Percentiles rank a stretch among this genome's conserved stretches.
Evolutionary conservation across 2,888 invertebrate species (phyloP).

Genomic region (Melipona beecheii): DNA sequence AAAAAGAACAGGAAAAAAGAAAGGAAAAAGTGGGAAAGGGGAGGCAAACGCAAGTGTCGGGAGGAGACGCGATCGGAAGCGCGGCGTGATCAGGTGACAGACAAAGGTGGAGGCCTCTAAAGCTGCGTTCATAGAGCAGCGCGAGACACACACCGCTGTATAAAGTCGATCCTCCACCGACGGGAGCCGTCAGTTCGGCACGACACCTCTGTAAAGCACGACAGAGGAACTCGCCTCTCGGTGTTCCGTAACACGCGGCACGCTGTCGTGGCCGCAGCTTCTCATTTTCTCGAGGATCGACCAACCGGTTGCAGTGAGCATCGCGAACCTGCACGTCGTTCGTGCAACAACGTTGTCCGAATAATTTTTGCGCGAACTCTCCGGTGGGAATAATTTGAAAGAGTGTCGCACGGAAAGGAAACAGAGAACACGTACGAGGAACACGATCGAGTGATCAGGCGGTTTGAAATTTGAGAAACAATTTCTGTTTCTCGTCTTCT

Average conservation of each 20-base stretch:
- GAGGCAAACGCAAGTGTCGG: background rate
- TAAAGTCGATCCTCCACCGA: constrained; percentile 75
- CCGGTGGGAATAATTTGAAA: background rate
- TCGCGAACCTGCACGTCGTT: constrained; percentile 18
- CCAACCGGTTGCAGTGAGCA: constrained; percentile 35
- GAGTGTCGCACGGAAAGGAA: constrained; percentile 11
- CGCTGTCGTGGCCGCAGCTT: constrained; percentile 24
- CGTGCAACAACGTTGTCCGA: background rate
- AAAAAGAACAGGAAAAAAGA: background rate
- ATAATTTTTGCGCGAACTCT: constrained; percentile 8
- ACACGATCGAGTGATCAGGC: constrained; percentile 16
- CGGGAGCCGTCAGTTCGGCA: constrained; percentile 74
- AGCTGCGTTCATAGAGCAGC: constrained; percentile 60
- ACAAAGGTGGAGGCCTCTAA: constrained; percentile 58
- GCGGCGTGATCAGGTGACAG: constrained; percentile 63
- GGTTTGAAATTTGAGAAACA: background rate
- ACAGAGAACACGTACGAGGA: background rate
- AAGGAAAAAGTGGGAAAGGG: background rate
- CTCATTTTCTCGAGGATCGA: background rate
- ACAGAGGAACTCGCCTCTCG: constrained; percentile 63
- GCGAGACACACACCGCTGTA: constrained; percentile 65
- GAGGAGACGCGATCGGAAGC: constrained; percentile 27
- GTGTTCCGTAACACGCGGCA: constrained; percentile 47
- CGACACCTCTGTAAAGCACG: constrained; percentile 73
- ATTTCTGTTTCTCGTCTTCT: background rate